Base-by-base conservation (phyloP, 2,797 vertebrate species). In the Chrosomus eos region DNA sequence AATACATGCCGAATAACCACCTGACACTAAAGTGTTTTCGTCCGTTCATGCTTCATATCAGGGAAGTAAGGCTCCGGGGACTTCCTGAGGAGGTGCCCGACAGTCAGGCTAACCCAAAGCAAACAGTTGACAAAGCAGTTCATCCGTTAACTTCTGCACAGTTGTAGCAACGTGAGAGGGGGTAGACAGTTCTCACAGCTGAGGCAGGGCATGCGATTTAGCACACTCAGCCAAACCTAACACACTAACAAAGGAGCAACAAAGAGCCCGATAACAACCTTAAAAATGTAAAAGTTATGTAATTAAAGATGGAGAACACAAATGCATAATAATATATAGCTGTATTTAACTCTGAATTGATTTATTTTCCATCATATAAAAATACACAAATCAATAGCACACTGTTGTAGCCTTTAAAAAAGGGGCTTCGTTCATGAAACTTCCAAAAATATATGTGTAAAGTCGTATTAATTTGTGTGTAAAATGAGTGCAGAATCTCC, bases 41-140 rank as follows among this genome's bases (percentile, higher is more conserved):
- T 48, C 36, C 14, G 31, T 43, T 60, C n/a, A 78, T 43, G 74
- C n/a, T 33, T 53, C n/a, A 18, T 28, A 38, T 83, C 62, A 67
- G 72, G 45, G 72, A 83, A 67, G 28, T 48, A 66, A 66, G 58
- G 45, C 60, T 77, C 64, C 33, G 23, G 67, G 48, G 64, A 77
- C 45, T 55, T 83, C 73, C 82, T 58, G 60, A 53, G 62, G 36
- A 77, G 74, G 38, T 77, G 75, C 62, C 78, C 21, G 14, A 23
- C 33, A 70, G 28, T 81, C 23, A 55, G 19, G 73, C 72, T 31
- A 43, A 68, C 10, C 8, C 26, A 84, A 84, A 77, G 73, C 36
- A 84, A 84, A 77, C 82, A 84, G 38, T 68, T 78, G 82, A 84
- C 74, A 77, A 40, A 71, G 82, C 64, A 48, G 23, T 78, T 60